Evolutionary conservation across 2,797 vertebrate species (phyloP).

Genomic region (Dendrocincla tyrannina): DNA sequence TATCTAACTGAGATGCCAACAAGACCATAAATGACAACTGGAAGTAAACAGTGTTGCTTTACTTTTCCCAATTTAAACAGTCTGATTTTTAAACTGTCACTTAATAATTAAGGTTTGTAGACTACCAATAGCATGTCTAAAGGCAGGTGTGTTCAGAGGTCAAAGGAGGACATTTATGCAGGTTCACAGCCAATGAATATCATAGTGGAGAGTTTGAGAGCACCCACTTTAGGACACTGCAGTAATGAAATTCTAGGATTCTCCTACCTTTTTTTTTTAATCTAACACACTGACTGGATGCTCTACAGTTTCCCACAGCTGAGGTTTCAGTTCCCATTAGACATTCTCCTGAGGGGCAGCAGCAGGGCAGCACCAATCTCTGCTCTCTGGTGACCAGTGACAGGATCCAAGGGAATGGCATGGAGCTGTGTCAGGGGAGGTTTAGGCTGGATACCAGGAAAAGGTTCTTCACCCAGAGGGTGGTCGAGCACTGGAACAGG

Average conservation of each 20-base stretch:
- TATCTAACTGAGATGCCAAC: constrained; percentile 53
- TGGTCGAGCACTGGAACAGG: background rate
- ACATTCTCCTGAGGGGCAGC: constrained; percentile 1
- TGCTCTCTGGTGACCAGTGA: background rate
- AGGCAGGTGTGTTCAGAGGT: constrained; percentile 65
- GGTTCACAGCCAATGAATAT: constrained; percentile 52
- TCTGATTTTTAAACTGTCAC: constrained; percentile 46
- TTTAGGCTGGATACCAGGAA: background rate
- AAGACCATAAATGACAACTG: constrained; percentile 52
- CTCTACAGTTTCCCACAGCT: constrained; percentile 70
- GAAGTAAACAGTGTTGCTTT: constrained; percentile 50
- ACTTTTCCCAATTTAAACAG: constrained; percentile 48
- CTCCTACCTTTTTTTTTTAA: constrained; percentile 33
- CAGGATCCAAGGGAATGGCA: background rate
- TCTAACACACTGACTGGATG: constrained; percentile 72
- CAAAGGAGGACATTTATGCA: constrained; percentile 48
- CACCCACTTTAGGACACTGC: constrained; percentile 42
- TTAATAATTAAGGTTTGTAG: constrained; percentile 37
- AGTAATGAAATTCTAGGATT: constrained; percentile 37
- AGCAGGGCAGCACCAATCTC: background rate
- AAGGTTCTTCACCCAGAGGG: background rate
- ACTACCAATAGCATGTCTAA: constrained; percentile 47
- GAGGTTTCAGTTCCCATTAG: constrained; percentile 67
- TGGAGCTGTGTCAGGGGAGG: background rate
- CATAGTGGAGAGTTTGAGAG: constrained; percentile 40